These are phyloP conservation scores for Anthopleura xanthogrammica DNA, from an alignment of 92 coral and sea anemone species.

Conservation along the genomic window DNA sequence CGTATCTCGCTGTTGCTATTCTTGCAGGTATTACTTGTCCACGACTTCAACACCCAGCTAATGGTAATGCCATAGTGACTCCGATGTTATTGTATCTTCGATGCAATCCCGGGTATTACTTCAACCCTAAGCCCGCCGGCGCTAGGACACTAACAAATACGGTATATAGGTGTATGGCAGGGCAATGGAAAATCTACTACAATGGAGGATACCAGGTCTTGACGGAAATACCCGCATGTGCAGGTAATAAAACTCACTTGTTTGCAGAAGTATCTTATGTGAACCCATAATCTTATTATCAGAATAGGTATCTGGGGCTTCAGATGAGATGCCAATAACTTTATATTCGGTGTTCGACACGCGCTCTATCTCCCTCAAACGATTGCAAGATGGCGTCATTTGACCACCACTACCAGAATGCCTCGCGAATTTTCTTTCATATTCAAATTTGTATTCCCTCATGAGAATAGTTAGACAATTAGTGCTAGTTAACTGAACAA, in stretches of 20 bases:
- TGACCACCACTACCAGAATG: no score
- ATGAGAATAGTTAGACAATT: no score
- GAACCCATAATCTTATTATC: no score
- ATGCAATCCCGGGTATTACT: slow-evolving; percentile 58
- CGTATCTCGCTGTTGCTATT: no score
- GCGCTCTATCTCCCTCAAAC: no score
- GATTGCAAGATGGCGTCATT: no score
- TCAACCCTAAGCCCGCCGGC: slow-evolving; percentile 70
- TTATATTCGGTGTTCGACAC: no score
- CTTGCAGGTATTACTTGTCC: slow-evolving; percentile 51
- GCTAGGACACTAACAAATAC: slow-evolving; percentile 18
- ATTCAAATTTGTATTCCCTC: no score
- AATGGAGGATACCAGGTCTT: slow-evolving; percentile 3
- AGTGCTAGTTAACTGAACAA: no score
- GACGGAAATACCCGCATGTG: slow-evolving; percentile 66
- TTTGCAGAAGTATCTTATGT: background rate
- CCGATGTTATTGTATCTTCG: slow-evolving; percentile 18
- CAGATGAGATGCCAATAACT: no score
- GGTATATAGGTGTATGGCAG: slow-evolving; percentile 39
- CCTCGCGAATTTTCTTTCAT: no score
- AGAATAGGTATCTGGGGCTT: no score
- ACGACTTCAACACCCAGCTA: slow-evolving; percentile 42
- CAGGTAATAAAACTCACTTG: slow-evolving; percentile 45
- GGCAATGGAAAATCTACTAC: slow-evolving; percentile 51
- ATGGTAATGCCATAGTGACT: slow-evolving; percentile 28